phyloP scores from a whole-genome alignment of 2,797 vertebrate species.

The Chrosomus eos region DNA sequence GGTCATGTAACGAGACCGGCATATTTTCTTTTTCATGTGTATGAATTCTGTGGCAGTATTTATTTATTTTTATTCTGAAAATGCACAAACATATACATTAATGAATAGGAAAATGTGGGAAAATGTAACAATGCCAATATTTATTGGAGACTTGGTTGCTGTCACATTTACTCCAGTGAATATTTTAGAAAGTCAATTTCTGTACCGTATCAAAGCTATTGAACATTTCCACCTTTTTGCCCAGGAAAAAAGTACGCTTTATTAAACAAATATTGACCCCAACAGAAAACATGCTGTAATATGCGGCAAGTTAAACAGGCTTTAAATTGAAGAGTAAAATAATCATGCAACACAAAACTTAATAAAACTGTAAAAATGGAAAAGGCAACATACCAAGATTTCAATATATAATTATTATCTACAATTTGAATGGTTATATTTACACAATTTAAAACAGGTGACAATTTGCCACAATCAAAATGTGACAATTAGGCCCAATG shows the following conservation, averaged over 20 bases:
- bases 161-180: neutral
- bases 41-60: neutral
- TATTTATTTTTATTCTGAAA: too few relatives aligned
- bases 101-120: neutral
- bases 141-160: neutral
- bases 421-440: neutral
- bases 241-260: neutral
- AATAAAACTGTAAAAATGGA: neutral
- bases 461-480: neutral
- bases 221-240: neutral
- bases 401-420: neutral
- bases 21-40: neutral
- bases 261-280: neutral
- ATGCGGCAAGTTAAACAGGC: neutral
- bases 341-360: neutral
- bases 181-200: neutral
- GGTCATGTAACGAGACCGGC: neutral
- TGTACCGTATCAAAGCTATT: too few relatives aligned
- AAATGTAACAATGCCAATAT: neutral
- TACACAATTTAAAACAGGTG: neutral
- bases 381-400: neutral
- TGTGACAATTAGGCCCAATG: neutral
- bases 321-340: neutral
- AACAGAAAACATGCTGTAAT: neutral
- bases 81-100: neutral